A percentile compares a stretch with the other conserved stretches of the same genome.
Evolutionary conservation across 2,113 vertebrate genomes (phyloP).

Genomic region (Pelusios castaneus): DNA sequence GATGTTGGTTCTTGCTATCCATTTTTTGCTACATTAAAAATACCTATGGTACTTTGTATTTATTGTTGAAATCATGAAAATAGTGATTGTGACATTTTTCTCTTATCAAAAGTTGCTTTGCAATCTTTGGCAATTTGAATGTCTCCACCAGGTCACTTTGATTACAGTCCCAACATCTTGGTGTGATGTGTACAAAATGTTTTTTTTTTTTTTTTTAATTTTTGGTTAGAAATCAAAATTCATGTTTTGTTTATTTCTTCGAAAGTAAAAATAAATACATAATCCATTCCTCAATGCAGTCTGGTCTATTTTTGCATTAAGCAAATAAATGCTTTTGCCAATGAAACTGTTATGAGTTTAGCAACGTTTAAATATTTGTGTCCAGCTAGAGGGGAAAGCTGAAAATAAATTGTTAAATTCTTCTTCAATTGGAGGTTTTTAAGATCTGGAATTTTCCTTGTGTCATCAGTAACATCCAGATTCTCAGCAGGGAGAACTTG

Average conservation of each 20-base stretch:
- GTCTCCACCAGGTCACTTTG: neutral
- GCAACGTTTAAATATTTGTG: neutral
- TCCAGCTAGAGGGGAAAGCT: neutral
- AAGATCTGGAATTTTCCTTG: neutral
- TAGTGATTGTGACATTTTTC: neutral
- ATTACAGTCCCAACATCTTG: neutral
- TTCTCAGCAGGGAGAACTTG: neutral
- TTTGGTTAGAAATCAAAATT: neutral
- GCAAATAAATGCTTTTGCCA: neutral
- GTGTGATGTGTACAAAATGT: neutral
- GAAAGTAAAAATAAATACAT: neutral
- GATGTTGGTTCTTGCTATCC: neutral
- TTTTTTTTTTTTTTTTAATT: neutral
- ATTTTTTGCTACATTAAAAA: no score
- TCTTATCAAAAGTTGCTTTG: neutral
- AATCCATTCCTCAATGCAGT: neutral
- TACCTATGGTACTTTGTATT: neutral
- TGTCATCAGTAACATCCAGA: neutral
- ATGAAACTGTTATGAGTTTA: neutral
- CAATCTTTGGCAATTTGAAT: neutral
- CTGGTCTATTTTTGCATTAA: neutral
- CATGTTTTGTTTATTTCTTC: neutral
- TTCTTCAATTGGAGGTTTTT: neutral
- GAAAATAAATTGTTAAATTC: neutral
- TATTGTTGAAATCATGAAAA: neutral